Evolutionary conservation across 2,113 vertebrate genomes (phyloP), one percentile per base, ranked within the genome.

Genomic region (Indicator maculatus): DNA sequence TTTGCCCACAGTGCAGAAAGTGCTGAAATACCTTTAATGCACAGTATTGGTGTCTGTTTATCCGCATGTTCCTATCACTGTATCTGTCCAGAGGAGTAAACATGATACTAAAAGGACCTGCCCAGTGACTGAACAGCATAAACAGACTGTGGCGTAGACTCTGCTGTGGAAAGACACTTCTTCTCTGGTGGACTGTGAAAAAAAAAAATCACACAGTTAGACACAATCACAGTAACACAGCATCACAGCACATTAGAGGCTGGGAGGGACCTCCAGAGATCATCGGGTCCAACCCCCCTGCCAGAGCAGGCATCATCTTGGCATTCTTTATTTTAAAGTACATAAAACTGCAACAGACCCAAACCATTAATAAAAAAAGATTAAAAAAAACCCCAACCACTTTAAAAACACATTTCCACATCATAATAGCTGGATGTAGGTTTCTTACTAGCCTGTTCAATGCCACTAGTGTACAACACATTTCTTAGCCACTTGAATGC

Each of bases 61-160:
- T 99, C 96, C 99, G 98, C 98, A 99, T 99, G 97, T 99, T 99
- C 89, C 99, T 98, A 92, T 99, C 99, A 85, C 99, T 99, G 98
- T 99, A 99, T 98, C 99, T 98, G 97, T 99, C 99, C 93, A 99
- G 95, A 7, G 99, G 99, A 15, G 99, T 99, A 97, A 99, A 99
- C 99, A 99, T 99, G 97, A 99, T 99, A 98, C 99, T 99, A 79
- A 99, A 99, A 91, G 99, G 99, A 21, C 99, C 99, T 8, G 99
- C 99, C 99, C 99, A 99, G 94, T 99, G 99, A 97, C 99, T 99
- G 98, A 99, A 99, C 95, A 99, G 96, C 99, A 99, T 99, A 95
- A 99, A 99, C 4, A 99, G 98, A 92, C 99, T 99, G 97, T 99
- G 99, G 93, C 99, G 98, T 53, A 99, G 98, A 71, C 99, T 99